phyloP scores from a whole-genome alignment of 2,888 invertebrate species.

The Alloscopus bannaensis region DNA sequence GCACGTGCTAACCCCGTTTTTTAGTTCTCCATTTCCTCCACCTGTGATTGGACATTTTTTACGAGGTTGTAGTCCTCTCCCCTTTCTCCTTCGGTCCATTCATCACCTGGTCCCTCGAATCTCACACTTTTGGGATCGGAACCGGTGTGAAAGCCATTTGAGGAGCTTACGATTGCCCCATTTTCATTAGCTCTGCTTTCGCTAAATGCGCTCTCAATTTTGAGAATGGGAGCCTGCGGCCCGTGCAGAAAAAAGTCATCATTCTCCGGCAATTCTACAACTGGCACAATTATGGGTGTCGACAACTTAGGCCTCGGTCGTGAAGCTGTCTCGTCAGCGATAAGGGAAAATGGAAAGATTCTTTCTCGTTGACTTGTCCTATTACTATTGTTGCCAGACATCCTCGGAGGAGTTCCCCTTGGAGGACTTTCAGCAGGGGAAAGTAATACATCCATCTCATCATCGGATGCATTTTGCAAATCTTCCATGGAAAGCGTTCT shows the following conservation, averaged over 20 bases:
- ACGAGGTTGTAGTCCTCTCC: conserved; percentile 30
- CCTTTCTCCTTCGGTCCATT: conserved; percentile 26
- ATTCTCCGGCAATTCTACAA: conserved; percentile 62
- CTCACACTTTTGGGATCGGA: conserved; percentile 71
- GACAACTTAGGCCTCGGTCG: conserved; percentile 51
- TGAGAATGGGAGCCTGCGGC: conserved; percentile 67
- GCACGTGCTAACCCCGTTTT: no score
- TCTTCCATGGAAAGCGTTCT: conserved; percentile 71
- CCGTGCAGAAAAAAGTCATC: conserved; percentile 68
- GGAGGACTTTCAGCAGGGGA: conserved; percentile 56
- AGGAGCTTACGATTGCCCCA: conserved; percentile 13
- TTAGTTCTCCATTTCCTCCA: no score
- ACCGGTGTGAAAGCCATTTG: conserved; percentile 46
- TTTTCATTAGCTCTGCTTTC: conserved; percentile 28
- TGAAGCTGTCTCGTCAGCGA: conserved; percentile 51
- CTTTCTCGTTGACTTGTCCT: conserved; percentile 57
- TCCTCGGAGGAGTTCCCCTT: conserved; percentile 8
- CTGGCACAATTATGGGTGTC: conserved; percentile 61
- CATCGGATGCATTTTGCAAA: conserved; percentile 69
- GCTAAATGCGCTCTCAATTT: conserved; percentile 55
- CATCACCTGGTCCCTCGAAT: conserved; percentile 67
- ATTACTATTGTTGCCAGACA: conserved; percentile 17
- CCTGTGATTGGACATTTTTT: conserved; percentile 62
- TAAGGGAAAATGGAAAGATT: conserved; percentile 62
- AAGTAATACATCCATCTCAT: conserved; percentile 71